A percentile compares a stretch with the other conserved stretches of the same genome.
phyloP scores from a whole-genome alignment of 2,113 vertebrate genomes.

The Pachycephala philippinensis region DNA sequence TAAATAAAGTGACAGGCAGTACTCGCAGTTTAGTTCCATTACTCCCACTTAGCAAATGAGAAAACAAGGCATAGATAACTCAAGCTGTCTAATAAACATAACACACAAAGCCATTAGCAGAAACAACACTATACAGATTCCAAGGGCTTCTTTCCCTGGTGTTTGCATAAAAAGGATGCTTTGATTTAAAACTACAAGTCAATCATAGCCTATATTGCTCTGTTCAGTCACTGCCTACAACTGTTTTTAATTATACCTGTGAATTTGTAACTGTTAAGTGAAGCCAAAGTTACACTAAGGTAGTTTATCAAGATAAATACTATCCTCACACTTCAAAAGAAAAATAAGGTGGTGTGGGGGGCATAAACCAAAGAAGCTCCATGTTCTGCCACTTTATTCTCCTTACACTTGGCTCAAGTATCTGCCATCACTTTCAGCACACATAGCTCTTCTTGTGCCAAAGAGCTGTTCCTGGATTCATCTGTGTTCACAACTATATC shows the following conservation, averaged over 20 bases:
- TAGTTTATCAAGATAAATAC: background rate
- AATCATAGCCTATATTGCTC: background rate
- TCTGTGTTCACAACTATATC: background rate
- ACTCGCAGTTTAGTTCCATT: background rate
- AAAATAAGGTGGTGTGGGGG: accelerated
- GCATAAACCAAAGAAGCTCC: background rate
- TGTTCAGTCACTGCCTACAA: background rate
- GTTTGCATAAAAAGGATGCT: background rate
- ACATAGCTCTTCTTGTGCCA: background rate
- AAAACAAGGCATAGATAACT: background rate
- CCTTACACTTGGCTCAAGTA: background rate
- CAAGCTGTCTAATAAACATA: background rate
- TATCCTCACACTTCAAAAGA: background rate
- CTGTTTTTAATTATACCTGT: background rate
- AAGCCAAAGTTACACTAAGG: background rate
- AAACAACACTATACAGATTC: background rate
- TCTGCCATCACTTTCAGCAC: background rate
- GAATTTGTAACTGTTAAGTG: background rate
- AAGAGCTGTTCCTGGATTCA: background rate
- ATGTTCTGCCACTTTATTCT: background rate
- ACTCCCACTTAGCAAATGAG: background rate
- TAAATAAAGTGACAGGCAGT: background rate
- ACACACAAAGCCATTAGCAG: background rate
- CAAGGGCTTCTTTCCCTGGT: background rate
- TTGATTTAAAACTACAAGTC: background rate